Base-by-base conservation (phyloP, 2,888 invertebrate species). In the Plebejus anna region DNA sequence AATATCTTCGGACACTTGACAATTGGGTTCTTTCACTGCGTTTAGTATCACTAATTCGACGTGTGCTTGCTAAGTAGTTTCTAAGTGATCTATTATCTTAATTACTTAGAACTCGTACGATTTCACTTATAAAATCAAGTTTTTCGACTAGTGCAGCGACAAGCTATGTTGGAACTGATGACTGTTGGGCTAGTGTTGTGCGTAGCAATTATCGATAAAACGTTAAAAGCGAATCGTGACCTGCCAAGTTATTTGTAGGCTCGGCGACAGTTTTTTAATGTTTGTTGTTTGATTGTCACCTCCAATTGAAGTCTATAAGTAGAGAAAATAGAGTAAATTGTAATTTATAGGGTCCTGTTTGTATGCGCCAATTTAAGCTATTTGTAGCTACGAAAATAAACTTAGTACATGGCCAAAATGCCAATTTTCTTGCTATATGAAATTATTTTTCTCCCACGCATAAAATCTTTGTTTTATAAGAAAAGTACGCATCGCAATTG, bases 181-280 rank as follows among this genome's bases (percentile, higher is more conserved):
- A 59, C 70, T 42, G 47, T 47, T 42, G 13, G 13, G 16, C 57
- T 57, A 71, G 71, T 71, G 76, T 71, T 57, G 76, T 76, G 57
- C 22, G 28, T 28, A 59, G 28, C 28, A 76, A 71, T 76, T 76
- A 71, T 76, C 71, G 76, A 76, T 76, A 71, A 71, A 36, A 71
- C 38, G 59, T 57, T 70, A 76, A 76, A 71, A 76, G 13, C 22
- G 51, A 70, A 70, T 76, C 51, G 57, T 71, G 22, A 61, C n/a
- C 1, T 51, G 55, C 55, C 13, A 28, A 47, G 72, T 28, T 72
- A 42, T 47, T 28, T 72, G 42, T 71, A 61, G 61, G 66, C 66
- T 66, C 13, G 13, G 13, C 32, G 66, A 66, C 32, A 36, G 1
- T 16, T 32, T 66, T 5, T 4, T 1, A 36, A 13, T 66, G 13